Evolutionary conservation across 2,888 invertebrate species (phyloP).

Genomic region (Synanthedon andrenaeformis): DNA sequence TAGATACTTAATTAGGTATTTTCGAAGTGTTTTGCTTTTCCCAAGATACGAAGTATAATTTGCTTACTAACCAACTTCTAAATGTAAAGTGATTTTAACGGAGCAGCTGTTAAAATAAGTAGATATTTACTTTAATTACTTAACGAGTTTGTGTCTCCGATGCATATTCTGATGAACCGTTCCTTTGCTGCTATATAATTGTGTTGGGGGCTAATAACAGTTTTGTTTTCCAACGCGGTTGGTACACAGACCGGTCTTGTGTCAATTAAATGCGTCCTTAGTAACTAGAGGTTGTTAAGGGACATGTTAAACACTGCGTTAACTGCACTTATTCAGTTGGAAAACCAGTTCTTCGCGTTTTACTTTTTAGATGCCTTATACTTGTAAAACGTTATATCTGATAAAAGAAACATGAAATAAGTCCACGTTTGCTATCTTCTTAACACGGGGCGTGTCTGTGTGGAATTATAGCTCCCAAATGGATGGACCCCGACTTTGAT

Average conservation of each 20-base stretch:
- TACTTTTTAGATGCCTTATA: too few relatives aligned
- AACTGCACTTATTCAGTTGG: background rate
- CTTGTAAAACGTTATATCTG: too few relatives aligned
- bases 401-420: too few relatives aligned
- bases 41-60: too few relatives aligned
- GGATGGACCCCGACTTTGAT: too few relatives aligned
- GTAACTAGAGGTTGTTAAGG: constrained; percentile 3
- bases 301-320: background rate
- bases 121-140: too few relatives aligned
- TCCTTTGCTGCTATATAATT: background rate
- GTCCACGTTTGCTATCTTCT: too few relatives aligned
- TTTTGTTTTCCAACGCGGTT: constrained; percentile 22
- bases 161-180: background rate
- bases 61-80: background rate
- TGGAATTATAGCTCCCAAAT: too few relatives aligned
- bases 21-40: constrained; percentile 1
- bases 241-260: constrained; percentile 10
- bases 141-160: too few relatives aligned
- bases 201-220: constrained; percentile 22
- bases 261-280: constrained; percentile 26
- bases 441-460: too few relatives aligned
- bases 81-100: too few relatives aligned
- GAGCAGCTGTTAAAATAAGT: too few relatives aligned
- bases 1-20: background rate
- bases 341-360: background rate